Evolutionary conservation across 30 jellyfish, hydroid and myxozoan genomes (phyloP), one percentile per base, ranked within the genome.

Genomic region (Cassiopea andromeda): DNA sequence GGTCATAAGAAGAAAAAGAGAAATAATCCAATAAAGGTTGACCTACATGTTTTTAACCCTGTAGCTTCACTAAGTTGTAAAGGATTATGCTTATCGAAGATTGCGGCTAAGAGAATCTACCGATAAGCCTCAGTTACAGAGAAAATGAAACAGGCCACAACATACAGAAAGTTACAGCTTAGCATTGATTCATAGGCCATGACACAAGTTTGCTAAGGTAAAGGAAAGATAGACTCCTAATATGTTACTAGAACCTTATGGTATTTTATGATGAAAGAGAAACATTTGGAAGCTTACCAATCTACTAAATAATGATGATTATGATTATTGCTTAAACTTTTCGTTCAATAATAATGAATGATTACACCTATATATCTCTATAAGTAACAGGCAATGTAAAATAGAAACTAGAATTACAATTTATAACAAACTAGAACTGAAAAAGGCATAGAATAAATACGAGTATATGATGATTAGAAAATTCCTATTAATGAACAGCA

Each of bases 11-110:
- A 77, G 79, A 73, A 58, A 83, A 61, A 71, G 49, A 48, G 61
- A 0, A 44, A 71, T 83, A 83, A 83, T 83, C 91, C 91, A 83
- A 83, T 83, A 83, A 69, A 17, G 54, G 82, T 46, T 83, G 91
- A 83, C 91, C 91, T 83, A 57, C 84, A 69, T 50, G 16, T 49
- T 38, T 12, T 49, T 44, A 84, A 80, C 75, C 82, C 43, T 68
- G 16, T 43, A 58, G 77, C 27, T 84, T 69, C 6, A 49, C 66
- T 44, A 44, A 72, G 76, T 38, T 48, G 60, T 47, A 38, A 44
- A 60, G 91, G 38, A 83, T 45, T 50, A 38, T 84, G 69, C 75
- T 70, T 71, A 44, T 46, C 60, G 83, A 72, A 13, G 84, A 46
- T 83, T 70, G 79, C 15, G 79, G 79, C 57, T 18, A 18, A 58